Base-by-base conservation (phyloP, 2,797 vertebrate species). In the Enteromius paludinosus region DNA sequence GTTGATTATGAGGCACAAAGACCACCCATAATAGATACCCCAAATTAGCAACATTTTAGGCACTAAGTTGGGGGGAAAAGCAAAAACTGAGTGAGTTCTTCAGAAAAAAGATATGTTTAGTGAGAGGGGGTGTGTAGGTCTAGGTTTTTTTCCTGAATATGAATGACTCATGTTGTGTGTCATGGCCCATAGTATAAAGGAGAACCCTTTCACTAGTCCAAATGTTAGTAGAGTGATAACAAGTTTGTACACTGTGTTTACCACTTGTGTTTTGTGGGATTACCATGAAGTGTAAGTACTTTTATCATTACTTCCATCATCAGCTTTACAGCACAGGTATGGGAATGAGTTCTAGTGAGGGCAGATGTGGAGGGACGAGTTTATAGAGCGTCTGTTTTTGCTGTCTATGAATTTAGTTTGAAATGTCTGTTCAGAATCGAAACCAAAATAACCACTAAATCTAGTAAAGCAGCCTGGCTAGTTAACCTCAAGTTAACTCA, bases 121-220 rank as follows among this genome's bases (percentile, higher is more conserved):
- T 43, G 30, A 35, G 54, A 35, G 80, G 47, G 56, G 35, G 38
- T 41, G 65, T 84, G 79, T 52, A 75, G 71, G 64, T 77, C 62
- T 81, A 49, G 12, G 38, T 80, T 79, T 85, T 85, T 79, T 35
- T 52, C 75, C 64, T 81, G 66, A 33, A 71, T 82, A 45, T 45
- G 43, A 70, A 9, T 86, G 52, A 78, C 41, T 69, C 33, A 70
- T 17, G 35, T 61, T 62, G 43, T 54, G 65, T 45, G 54, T 73
- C 94, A 94, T 93, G 72, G 87, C 89, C 73, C 88, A 25, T 73
- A 84, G 89, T 93, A 93, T 93, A 95, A 94, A 95, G 92, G 92
- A 91, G 92, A 92, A 91, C 92, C 90, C 93, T 93, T 92, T 92
- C 90, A 92, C 90, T 90, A 87, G 90, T 89, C 89, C 90, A 91